Conservation (phyloP, 2,797 vertebrate species). For the Pipistrellus nathusii region DNA sequence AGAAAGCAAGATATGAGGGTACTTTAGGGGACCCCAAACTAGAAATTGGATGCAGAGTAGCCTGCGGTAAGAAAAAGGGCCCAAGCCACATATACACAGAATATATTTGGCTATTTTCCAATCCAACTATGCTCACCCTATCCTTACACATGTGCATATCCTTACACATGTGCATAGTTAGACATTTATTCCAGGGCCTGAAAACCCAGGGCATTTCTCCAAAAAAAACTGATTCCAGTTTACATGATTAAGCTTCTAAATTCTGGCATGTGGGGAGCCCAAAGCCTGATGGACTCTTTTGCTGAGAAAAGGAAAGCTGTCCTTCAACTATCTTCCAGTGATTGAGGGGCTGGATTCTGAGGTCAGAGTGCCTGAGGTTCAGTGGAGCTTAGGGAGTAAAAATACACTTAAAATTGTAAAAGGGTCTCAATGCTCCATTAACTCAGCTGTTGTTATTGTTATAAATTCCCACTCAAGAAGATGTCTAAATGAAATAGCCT, state of each 20-base stretch:
- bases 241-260: neutral
- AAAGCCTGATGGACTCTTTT: neutral
- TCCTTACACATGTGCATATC: neutral
- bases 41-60: slow-evolving; percentile 8
- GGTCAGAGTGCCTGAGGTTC: neutral
- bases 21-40: neutral
- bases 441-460: neutral
- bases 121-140: neutral
- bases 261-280: neutral
- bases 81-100: neutral
- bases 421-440: neutral
- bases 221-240: neutral
- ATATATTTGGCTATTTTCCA: neutral
- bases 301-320: neutral
- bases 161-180: neutral
- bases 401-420: neutral
- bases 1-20: neutral
- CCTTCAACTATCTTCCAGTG: neutral
- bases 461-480: neutral
- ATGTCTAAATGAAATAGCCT: neutral
- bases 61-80: neutral
- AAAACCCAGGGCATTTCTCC: neutral
- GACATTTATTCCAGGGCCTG: neutral
- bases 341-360: neutral
- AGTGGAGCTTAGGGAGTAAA: neutral